These are phyloP conservation scores for Solenopsis invicta DNA, from an alignment of 1,140 invertebrate genomes.

Conservation along the genomic window DNA sequence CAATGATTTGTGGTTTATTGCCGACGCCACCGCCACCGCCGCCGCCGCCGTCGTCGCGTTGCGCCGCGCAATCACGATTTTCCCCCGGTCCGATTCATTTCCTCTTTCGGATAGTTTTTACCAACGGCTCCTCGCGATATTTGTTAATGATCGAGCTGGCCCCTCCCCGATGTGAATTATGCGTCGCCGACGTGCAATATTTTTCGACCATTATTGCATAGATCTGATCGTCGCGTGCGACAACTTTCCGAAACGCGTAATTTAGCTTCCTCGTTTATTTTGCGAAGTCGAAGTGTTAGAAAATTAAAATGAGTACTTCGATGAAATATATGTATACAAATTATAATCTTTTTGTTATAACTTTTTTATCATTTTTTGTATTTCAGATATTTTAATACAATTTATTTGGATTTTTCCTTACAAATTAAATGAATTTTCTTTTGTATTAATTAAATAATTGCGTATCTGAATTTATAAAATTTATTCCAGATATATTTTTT, in stretches of 20 bases:
- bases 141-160: slow-evolving; percentile 44
- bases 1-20: slow-evolving; percentile 80
- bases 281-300: not conserved
- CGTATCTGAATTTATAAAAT: not conserved
- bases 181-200: slow-evolving; percentile 3
- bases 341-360: not conserved
- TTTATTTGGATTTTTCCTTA: not conserved
- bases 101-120: slow-evolving; percentile 67
- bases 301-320: not conserved
- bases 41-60: slow-evolving; percentile 39
- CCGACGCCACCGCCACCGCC: slow-evolving; percentile 40
- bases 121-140: slow-evolving; percentile 48
- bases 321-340: not conserved
- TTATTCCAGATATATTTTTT: slow-evolving; percentile 6
- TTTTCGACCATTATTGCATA: not conserved
- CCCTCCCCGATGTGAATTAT: slow-evolving; percentile 58
- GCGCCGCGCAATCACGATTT: slow-evolving; percentile 57
- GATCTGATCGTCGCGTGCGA: not conserved
- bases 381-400: not conserved
- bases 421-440: not conserved
- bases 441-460: not conserved
- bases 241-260: not conserved
- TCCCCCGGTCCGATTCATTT: slow-evolving; percentile 68
- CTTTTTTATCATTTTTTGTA: not conserved
- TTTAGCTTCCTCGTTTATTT: not conserved